Evolutionary conservation across 1,140 invertebrate genomes (phyloP), one percentile per base, ranked within the genome.

Genomic region (Listronotus bonariensis): DNA sequence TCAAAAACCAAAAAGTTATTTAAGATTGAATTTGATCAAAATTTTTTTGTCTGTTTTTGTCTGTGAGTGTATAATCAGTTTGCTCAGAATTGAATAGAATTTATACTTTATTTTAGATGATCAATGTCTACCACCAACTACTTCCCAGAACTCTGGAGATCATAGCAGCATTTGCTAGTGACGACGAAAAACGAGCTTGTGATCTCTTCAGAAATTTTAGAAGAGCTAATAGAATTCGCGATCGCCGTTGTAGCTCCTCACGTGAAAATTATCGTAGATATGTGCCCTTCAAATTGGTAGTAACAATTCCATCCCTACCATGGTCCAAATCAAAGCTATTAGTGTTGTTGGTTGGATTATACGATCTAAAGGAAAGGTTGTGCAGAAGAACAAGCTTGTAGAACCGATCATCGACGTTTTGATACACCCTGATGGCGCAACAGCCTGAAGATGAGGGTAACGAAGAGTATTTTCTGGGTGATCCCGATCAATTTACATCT

Each of bases 371-470:
- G 78, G 64, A 12, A 66, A 87, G 84, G 78, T 85, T 1, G 82
- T 93, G 26, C 76, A 89, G 15, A 92, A 92, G 71, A 82, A 89
- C 61, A 90, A 92, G 73, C 74, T 92, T 8, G 79, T 92, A 17
- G 83, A 87, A 46, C 88, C 89, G 2, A 90, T 92, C 18, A 78
- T 93, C 11, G 80, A 84, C 42, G 84, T 86, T 9, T 70, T 92
- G 4, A 90, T 92, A 72, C 79, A 80, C 26, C n/a, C 77, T 92
- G 40, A 88, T 92, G 85, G 86, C 86, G 41, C 75, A 74, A 11
- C 80, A 82, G 62, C 77, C 82, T 1, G 78, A 84, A 1, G 84
- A 88, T 48, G 86, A 86, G 12, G 77, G 83, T 14, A 83, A 87
- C 42, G 86, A 88, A 76, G 82, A 86, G 69, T 88, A 87, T 74